Evolutionary conservation across 2,888 invertebrate species (phyloP).

Genomic region (Eupeodes luniger): DNA sequence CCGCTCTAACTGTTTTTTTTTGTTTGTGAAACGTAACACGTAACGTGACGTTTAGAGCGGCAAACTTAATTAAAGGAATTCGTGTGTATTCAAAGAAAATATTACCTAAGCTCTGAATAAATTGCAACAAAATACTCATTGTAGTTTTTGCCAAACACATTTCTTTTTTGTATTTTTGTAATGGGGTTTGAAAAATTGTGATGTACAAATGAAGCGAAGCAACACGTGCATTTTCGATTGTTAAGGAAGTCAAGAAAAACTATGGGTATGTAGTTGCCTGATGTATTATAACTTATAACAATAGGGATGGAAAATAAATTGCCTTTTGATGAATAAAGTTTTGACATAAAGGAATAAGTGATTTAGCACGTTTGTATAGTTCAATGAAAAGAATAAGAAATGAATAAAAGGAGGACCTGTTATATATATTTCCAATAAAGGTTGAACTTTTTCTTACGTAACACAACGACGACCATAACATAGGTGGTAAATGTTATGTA

Average conservation of each 20-base stretch:
- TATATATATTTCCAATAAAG: background rate
- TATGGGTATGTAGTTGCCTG: background rate
- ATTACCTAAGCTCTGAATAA: background rate
- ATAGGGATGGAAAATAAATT: constrained; percentile 9
- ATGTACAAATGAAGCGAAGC: background rate
- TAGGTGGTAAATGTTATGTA: background rate
- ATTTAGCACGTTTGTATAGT: constrained; percentile 1
- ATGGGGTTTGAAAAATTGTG: background rate
- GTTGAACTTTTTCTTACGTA: background rate
- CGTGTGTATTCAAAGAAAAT: background rate
- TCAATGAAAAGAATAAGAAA: background rate
- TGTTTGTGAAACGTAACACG: background rate
- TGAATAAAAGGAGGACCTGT: constrained; percentile 2
- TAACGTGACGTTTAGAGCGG: constrained; percentile 3
- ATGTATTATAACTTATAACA: background rate
- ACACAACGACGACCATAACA: background rate
- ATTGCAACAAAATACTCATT: background rate
- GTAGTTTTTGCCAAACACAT: background rate
- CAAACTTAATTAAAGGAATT: constrained; percentile 13
- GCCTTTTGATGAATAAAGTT: constrained; percentile 18
- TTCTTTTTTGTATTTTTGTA: background rate
- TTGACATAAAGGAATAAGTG: background rate
- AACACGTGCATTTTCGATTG: constrained; percentile 24
- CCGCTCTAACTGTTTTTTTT: constrained; percentile 9
- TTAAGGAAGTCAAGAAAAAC: background rate